These are phyloP conservation scores for Sesia apiformis DNA, from an alignment of 2,888 invertebrate genomes.

Conservation along the genomic window DNA sequence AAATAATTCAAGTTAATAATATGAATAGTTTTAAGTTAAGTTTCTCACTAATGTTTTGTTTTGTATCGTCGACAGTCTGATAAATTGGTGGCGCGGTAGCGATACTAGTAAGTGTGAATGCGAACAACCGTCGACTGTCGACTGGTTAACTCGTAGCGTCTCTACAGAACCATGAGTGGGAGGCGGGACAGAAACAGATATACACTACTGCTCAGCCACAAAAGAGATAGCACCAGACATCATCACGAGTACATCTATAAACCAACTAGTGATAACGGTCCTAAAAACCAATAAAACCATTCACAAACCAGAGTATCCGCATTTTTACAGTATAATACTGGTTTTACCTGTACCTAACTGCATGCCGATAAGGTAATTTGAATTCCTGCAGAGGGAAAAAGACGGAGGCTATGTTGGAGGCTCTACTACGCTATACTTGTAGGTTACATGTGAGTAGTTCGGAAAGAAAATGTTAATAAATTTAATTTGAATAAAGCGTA, in stretches of 20 bases:
- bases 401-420: slow-evolving; percentile 50
- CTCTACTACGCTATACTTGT: slow-evolving; percentile 26
- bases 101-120: slow-evolving; percentile 27
- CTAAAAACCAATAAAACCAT: slow-evolving; percentile 33
- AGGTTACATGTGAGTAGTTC: slow-evolving; percentile 25
- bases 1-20: not conserved
- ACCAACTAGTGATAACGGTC: slow-evolving; percentile 50
- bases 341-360: slow-evolving; percentile 62
- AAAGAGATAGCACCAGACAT: slow-evolving; percentile 39
- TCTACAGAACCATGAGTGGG: slow-evolving; percentile 49
- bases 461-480: slow-evolving; percentile 49
- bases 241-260: slow-evolving; percentile 51
- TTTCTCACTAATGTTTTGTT: slow-evolving; percentile 22
- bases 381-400: slow-evolving; percentile 69
- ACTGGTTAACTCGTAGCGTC: slow-evolving; percentile 55
- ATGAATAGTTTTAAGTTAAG: slow-evolving; percentile 17
- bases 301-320: slow-evolving; percentile 22
- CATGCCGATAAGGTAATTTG: slow-evolving; percentile 67
- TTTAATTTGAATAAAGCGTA: slow-evolving; percentile 53
- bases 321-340: slow-evolving; percentile 51
- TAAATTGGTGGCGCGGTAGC: slow-evolving; percentile 20
- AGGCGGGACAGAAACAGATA: slow-evolving; percentile 46
- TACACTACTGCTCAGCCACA: slow-evolving; percentile 24
- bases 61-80: slow-evolving; percentile 26
- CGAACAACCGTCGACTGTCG: slow-evolving; percentile 57